phyloP scores from a whole-genome alignment of 2,888 invertebrate genomes.

The Stenoptilia bipunctidactyla region DNA sequence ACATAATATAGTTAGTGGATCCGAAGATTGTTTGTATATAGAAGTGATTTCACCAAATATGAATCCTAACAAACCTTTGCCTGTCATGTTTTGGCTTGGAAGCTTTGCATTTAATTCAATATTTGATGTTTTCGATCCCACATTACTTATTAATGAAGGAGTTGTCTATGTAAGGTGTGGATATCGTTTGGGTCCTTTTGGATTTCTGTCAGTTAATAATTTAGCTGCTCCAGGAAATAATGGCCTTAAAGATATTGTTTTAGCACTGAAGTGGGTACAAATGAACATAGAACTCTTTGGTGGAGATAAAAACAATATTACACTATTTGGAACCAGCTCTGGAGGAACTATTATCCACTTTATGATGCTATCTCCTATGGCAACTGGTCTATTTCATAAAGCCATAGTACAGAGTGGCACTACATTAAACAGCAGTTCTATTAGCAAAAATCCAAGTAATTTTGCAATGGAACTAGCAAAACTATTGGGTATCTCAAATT shows the following conservation, averaged over 20 bases:
- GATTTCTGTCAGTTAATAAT: constrained; percentile 53
- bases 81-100: constrained; percentile 67
- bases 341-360: constrained; percentile 59
- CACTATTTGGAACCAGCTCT: constrained; percentile 56
- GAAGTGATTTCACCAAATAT: constrained; percentile 42
- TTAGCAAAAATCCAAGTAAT: constrained; percentile 41
- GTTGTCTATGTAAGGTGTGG: constrained; percentile 54
- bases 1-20: constrained; percentile 32
- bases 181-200: constrained; percentile 55
- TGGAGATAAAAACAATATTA: constrained; percentile 56
- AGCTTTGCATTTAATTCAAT: constrained; percentile 35
- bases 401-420: constrained; percentile 57
- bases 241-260: constrained; percentile 55
- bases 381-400: constrained; percentile 55
- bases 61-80: constrained; percentile 36
- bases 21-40: constrained; percentile 59
- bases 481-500: constrained; percentile 32
- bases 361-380: constrained; percentile 61
- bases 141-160: constrained; percentile 36
- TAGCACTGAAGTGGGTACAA: constrained; percentile 58
- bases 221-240: constrained; percentile 54
- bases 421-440: constrained; percentile 50
- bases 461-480: constrained; percentile 35
- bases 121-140: constrained; percentile 40
- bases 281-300: constrained; percentile 50